Base-by-base conservation (phyloP, 2,113 vertebrate species). In the Tamias sibiricus region DNA sequence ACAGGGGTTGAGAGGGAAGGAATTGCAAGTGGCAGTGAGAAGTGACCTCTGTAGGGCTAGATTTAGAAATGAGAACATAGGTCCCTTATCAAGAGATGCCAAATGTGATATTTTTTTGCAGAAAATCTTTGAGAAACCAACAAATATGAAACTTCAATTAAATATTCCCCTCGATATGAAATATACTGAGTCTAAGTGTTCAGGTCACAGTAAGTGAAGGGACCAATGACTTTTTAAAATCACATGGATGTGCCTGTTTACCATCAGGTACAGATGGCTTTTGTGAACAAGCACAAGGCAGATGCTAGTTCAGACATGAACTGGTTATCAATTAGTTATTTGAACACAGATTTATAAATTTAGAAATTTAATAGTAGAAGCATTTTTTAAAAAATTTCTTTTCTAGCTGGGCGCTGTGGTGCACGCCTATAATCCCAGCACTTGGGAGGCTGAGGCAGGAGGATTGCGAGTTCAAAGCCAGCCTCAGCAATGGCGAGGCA, bases 41-140 rank as follows among this genome's bases (percentile, higher is more conserved):
- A 44, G n/a, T 19, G n/a, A 82, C 42, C 1, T 72, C 16, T 59
- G 6, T 69, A 14, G 69, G 19, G 54, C 17, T 24, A 13, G 57
- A 35, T 42, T 77, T 59, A 71, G 69, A n/a, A 54, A 87, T 52
- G 12, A 71, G 32, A 71, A 9, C 0, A 14, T 3, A 40, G 26
- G 8, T 79, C 17, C 30, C 8, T n/a, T 69, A 42, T n/a, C 7
- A n/a, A 64, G 86, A 44, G 20, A 75, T 49, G 49, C 12, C 17
- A 84, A 47, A 20, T 85, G 17, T 12, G 54, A 79, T 54, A 92
- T 79, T 97, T 49, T 75, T 14, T 7, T 71, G 13, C 54, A 81
- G 24, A 90, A 90, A 14, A 75, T 6, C 28, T 85, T 88, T 94
- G 49, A 44, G 84, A 95, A 84, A 6, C n/a, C 76, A 81, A 59